A percentile compares a stretch with the other conserved stretches of the same genome.
These are phyloP conservation scores for Hypothenemus hampei DNA, from an alignment of 1,140 invertebrate genomes.

Conservation along the genomic window DNA sequence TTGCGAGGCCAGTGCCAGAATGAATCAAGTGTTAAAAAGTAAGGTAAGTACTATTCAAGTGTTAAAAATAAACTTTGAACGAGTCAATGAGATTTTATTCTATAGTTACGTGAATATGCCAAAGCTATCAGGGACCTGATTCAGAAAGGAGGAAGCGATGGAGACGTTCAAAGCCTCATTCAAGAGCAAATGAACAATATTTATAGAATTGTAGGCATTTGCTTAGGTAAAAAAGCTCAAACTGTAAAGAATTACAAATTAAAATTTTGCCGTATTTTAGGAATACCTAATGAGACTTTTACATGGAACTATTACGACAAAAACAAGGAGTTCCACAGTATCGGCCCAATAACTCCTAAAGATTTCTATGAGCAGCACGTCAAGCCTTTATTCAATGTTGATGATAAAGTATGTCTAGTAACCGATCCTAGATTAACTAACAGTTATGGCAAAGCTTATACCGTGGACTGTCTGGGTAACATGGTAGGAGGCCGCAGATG, in stretches of 20 bases:
- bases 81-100: background rate
- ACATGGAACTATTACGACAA: slow-evolving; percentile 88
- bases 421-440: slow-evolving; percentile 76
- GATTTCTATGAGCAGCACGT: slow-evolving; percentile 80
- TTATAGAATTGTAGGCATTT: slow-evolving; percentile 79
- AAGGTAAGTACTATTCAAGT: slow-evolving; percentile 59
- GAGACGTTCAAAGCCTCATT: slow-evolving; percentile 55
- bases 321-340: slow-evolving; percentile 66
- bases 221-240: slow-evolving; percentile 50
- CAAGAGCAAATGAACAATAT: slow-evolving; percentile 67
- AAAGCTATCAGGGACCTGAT: slow-evolving; percentile 64
- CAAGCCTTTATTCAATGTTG: slow-evolving; percentile 73
- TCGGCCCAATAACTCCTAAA: slow-evolving; percentile 71
- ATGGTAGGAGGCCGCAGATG: slow-evolving; percentile 70
- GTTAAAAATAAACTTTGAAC: background rate
- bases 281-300: slow-evolving; percentile 74
- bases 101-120: slow-evolving; percentile 73
- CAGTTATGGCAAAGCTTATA: slow-evolving; percentile 72
- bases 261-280: slow-evolving; percentile 37
- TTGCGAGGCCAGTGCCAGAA: slow-evolving; percentile 63
- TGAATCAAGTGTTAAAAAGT: slow-evolving; percentile 74
- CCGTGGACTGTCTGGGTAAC: slow-evolving; percentile 84
- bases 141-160: slow-evolving; percentile 51
- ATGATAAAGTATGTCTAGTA: slow-evolving; percentile 82
- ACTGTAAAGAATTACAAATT: background rate